These are phyloP conservation scores for Plecturocebus donacophilus DNA, from an alignment of 2,113 vertebrate species.

Conservation along the genomic window DNA sequence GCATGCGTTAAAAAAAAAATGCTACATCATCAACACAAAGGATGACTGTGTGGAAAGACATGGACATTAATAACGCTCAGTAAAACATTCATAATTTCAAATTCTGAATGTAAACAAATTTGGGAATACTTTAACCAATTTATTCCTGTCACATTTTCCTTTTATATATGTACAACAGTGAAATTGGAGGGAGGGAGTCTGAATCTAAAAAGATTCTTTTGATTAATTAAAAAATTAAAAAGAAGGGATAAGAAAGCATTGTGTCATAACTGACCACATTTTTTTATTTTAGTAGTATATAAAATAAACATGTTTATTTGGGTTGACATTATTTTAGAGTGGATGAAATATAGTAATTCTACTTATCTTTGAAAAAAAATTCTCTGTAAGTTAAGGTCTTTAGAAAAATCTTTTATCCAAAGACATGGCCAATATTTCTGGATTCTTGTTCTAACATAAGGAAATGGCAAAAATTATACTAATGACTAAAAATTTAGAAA, in stretches of 20 bases:
- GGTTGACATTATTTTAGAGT: neutral
- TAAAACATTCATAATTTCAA: neutral
- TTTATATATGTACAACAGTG: neutral
- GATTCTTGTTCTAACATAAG: neutral
- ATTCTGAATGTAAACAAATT: neutral
- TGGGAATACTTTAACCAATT: neutral
- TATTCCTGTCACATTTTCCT: neutral
- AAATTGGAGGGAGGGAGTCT: neutral
- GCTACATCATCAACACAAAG: neutral
- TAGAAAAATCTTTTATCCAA: neutral
- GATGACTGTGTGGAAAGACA: neutral
- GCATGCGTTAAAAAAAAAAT: neutral
- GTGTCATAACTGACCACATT: neutral
- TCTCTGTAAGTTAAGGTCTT: neutral
- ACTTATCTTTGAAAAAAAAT: slow-evolving; percentile 39
- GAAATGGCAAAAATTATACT: slow-evolving; percentile 20
- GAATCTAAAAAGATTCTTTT: neutral
- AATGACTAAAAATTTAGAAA: neutral
- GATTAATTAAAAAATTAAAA: slow-evolving; percentile 20
- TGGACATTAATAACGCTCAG: neutral
- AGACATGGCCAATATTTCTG: neutral
- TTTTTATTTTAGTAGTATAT: neutral
- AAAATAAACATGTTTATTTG: neutral
- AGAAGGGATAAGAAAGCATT: neutral
- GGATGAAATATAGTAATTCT: neutral